Percentiles rank a stretch among this genome's conserved stretches.
Evolutionary conservation across 2,113 vertebrate species (phyloP).

Genomic region (Daubentonia madagascariensis): DNA sequence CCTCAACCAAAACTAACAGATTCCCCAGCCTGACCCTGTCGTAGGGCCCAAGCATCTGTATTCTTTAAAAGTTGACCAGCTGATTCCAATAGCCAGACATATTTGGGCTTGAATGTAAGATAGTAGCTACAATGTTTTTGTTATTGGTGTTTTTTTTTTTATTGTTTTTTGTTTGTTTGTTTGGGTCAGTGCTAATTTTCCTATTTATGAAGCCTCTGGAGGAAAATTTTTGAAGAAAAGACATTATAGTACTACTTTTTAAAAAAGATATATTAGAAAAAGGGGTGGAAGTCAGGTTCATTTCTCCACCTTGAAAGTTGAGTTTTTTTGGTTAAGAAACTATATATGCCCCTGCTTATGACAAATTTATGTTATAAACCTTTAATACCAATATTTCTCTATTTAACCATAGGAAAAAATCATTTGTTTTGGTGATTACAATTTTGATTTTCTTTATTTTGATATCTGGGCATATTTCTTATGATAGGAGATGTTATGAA

Average conservation of each 20-base stretch:
- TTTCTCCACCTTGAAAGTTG: not conserved
- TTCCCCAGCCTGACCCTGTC: not conserved
- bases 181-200: not conserved
- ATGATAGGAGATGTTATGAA: not conserved
- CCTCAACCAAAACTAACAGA: not conserved
- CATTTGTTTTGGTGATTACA: constrained; percentile 2
- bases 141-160: not conserved
- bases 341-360: not conserved
- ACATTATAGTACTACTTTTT: not conserved
- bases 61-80: not conserved
- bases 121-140: not conserved
- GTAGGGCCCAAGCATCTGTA: too few species aligned
- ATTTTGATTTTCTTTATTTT: constrained; percentile 36
- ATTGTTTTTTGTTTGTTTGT: not conserved
- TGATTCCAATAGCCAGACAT: not conserved
- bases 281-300: not conserved
- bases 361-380: not conserved
- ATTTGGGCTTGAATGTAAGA: not conserved
- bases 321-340: not conserved
- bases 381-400: not conserved
- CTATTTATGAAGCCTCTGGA: not conserved
- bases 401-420: not conserved
- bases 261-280: not conserved
- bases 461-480: not conserved
- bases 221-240: not conserved